Percentiles rank a stretch among this genome's conserved stretches.
Evolutionary conservation across 2,888 invertebrate genomes (phyloP).

Genomic region (Petrolisthes cinctipes): DNA sequence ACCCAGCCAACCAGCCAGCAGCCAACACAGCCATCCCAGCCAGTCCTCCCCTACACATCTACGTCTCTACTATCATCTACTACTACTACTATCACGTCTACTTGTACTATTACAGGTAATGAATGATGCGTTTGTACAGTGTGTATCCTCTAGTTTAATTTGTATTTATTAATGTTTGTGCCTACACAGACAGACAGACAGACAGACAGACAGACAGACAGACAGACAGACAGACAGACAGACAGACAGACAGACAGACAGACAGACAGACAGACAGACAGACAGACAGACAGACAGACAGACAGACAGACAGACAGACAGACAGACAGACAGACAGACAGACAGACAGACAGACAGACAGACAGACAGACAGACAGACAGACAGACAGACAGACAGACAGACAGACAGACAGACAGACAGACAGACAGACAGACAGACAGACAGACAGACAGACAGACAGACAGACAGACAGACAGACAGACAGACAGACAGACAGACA

Average conservation of each 20-base stretch:
- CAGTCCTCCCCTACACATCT: too few species aligned
- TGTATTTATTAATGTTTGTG: too few species aligned
- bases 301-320: conserved; percentile 22
- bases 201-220: conserved; percentile 22
- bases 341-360: conserved; percentile 22
- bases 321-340: conserved; percentile 22
- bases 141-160: too few species aligned
- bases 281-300: conserved; percentile 22
- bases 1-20: too few species aligned
- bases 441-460: conserved; percentile 22
- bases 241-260: conserved; percentile 22
- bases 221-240: conserved; percentile 22
- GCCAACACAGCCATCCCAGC: too few species aligned
- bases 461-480: conserved; percentile 22
- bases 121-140: too few species aligned
- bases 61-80: too few species aligned
- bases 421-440: conserved; percentile 22
- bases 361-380: conserved; percentile 22
- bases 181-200: conserved; percentile 16
- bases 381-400: conserved; percentile 22
- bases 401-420: conserved; percentile 22
- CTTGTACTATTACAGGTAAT: too few species aligned
- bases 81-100: too few species aligned
- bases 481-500: conserved; percentile 22
- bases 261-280: conserved; percentile 22